Conservation (phyloP, 2,113 vertebrate genomes). For the Peromyscus polionotus region DNA sequence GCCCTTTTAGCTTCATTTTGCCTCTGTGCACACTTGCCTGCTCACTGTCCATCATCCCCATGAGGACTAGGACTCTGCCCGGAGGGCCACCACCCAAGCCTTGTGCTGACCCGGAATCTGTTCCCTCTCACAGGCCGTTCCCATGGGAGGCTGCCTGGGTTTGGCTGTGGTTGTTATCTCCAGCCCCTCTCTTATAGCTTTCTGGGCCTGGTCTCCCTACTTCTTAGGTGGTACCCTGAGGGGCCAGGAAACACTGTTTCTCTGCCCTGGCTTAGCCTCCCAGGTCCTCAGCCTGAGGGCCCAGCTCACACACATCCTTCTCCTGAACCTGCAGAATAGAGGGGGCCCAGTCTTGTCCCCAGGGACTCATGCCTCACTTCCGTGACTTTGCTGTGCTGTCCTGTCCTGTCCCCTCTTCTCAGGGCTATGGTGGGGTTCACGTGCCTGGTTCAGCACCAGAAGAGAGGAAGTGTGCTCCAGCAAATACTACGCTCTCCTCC, state of each 20-base stretch:
- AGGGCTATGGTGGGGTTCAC: neutral
- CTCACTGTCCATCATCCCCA: no score
- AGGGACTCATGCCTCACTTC: neutral
- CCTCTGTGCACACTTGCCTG: neutral
- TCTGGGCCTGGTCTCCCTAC: neutral
- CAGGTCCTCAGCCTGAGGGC: neutral
- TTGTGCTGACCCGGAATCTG: neutral
- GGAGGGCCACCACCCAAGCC: neutral
- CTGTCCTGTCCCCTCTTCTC: neutral
- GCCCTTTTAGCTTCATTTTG: neutral
- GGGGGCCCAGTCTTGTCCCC: neutral
- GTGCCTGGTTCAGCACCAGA: neutral
- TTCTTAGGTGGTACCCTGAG: neutral
- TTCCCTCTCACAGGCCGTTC: no score
- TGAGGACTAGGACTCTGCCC: neutral
- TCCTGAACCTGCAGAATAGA: neutral
- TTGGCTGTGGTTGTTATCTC: neutral
- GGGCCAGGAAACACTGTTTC: neutral
- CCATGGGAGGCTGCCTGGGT: neutral
- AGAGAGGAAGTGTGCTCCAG: neutral
- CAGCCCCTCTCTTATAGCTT: neutral
- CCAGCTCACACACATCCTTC: neutral
- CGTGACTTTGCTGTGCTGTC: neutral
- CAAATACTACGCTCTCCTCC: rapidly evolving
- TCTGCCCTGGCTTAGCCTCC: neutral